These are phyloP conservation scores for Pelagia noctiluca DNA, from an alignment of 30 jellyfish, hydroid and myxozoan species.

Conservation along the genomic window DNA sequence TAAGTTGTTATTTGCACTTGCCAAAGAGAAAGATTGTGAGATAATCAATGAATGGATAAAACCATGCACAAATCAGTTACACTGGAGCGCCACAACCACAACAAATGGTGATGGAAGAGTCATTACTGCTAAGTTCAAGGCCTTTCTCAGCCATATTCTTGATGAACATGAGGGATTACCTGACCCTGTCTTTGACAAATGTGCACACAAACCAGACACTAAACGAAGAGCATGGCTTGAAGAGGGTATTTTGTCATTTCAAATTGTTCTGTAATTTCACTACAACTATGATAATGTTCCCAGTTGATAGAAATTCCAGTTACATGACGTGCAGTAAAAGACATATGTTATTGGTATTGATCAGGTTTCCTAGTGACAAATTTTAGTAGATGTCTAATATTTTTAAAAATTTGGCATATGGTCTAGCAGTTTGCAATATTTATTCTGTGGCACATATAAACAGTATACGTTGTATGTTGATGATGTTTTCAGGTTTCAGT, in stretches of 20 bases:
- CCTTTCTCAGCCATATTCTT: constrained; percentile 35
- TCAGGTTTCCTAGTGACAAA: no score
- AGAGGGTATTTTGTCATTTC: constrained; percentile 3
- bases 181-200: constrained; percentile 31
- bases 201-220: constrained; percentile 33
- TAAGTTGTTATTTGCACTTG: neutral
- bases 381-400: no score
- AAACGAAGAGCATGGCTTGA: constrained; percentile 28
- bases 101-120: constrained; percentile 40
- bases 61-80: constrained; percentile 48
- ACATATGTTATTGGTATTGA: no score
- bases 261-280: no score
- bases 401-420: no score
- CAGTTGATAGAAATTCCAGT: no score
- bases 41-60: constrained; percentile 21
- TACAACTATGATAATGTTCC: no score
- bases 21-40: constrained; percentile 32
- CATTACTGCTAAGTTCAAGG: constrained; percentile 32
- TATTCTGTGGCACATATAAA: no score
- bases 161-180: constrained; percentile 35
- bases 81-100: constrained; percentile 61
- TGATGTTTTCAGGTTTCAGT: no score
- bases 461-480: no score
- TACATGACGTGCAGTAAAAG: no score
- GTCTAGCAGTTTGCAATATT: no score